Evolutionary conservation across 2,113 vertebrate species (phyloP).

Genomic region (Scomber japonicus): DNA sequence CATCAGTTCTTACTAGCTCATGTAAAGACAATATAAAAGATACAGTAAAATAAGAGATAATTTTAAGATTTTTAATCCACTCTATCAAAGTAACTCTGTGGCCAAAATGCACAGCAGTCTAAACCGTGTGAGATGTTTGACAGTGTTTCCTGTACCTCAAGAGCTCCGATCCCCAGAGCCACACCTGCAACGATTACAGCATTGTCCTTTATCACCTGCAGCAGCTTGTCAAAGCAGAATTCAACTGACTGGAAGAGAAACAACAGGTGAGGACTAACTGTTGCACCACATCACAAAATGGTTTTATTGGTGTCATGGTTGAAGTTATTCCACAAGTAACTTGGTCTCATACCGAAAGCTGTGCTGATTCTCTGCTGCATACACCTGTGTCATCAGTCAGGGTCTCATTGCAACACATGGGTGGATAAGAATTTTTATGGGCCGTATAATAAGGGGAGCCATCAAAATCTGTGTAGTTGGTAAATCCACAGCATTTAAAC

Average conservation of each 20-base stretch:
- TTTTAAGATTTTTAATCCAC: too few relatives aligned
- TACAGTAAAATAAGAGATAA: too few relatives aligned
- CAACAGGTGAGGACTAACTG: background rate
- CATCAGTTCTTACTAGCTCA: too few relatives aligned
- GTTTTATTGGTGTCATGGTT: background rate
- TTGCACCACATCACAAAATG: background rate
- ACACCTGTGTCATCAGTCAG: rapidly evolving
- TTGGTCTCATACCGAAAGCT: background rate
- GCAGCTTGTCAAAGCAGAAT: constrained; percentile 74
- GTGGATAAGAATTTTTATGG: constrained; percentile 23
- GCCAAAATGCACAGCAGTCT: background rate
- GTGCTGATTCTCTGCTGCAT: rapidly evolving
- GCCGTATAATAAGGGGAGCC: constrained; percentile 56
- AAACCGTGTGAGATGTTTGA: background rate
- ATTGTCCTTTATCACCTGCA: constrained; percentile 74
- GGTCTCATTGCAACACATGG: constrained; percentile 67
- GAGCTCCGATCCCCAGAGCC: constrained; percentile 73
- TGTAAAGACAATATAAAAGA: too few relatives aligned
- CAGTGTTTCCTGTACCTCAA: constrained; percentile 80
- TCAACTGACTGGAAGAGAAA: constrained; percentile 46
- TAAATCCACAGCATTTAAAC: constrained; percentile 84
- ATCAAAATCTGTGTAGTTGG: constrained; percentile 80
- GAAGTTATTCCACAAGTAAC: background rate
- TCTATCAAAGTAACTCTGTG: background rate
- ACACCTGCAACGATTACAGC: constrained; percentile 75